Evolutionary conservation across 2,113 vertebrate species (phyloP).

Genomic region (Hemiprocne comata): DNA sequence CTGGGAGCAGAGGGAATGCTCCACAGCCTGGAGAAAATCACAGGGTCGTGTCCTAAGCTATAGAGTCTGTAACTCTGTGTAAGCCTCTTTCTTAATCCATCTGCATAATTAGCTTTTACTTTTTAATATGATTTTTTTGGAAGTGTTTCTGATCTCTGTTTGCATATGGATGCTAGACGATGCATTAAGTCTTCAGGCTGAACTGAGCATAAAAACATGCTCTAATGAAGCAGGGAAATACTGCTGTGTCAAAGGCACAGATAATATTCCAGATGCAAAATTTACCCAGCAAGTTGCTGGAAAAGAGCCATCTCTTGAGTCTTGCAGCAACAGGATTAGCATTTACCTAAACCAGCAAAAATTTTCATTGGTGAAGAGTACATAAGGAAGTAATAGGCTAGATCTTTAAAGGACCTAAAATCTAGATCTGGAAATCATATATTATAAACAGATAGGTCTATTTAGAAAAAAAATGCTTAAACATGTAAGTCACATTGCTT

Average conservation of each 20-base stretch:
- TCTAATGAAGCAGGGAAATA: conserved; percentile 26
- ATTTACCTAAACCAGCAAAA: neutral
- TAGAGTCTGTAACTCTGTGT: neutral
- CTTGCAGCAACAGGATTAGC: neutral
- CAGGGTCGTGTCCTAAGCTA: neutral
- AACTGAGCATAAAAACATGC: neutral
- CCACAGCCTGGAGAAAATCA: neutral
- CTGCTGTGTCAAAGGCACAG: neutral
- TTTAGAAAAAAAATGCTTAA: neutral
- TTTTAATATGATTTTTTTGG: neutral
- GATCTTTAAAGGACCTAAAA: neutral
- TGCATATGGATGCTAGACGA: neutral
- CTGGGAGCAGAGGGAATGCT: neutral
- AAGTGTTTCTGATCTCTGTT: neutral
- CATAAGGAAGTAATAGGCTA: neutral
- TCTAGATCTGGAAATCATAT: neutral
- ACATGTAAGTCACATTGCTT: neutral
- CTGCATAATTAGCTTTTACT: neutral
- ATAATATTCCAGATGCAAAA: neutral
- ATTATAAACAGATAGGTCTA: neutral
- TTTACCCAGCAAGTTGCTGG: neutral
- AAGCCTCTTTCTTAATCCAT: neutral
- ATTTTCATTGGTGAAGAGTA: neutral
- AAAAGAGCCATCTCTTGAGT: neutral
- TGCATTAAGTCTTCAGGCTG: neutral